Percentiles rank a stretch among this genome's conserved stretches.
Evolutionary conservation across 2,113 vertebrate genomes (phyloP).

Genomic region (Isurus oxyrinchus): DNA sequence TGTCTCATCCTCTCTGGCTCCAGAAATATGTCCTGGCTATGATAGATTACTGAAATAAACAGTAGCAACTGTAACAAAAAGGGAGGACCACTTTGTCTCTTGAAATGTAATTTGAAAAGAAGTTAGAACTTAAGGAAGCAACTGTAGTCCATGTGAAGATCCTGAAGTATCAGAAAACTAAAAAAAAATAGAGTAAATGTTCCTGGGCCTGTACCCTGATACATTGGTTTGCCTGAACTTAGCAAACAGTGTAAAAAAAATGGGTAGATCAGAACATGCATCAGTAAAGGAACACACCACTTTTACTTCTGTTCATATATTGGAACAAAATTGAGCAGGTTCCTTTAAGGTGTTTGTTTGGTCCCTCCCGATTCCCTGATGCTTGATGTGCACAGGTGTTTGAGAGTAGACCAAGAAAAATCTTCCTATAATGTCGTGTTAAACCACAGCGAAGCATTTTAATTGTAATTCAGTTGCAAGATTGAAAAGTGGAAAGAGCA

Average conservation of each 20-base stretch:
- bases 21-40: neutral
- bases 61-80: neutral
- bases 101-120: slow-evolving; percentile 14
- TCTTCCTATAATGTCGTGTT: neutral
- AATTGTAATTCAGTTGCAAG: neutral
- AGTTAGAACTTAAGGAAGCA: neutral
- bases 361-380: neutral
- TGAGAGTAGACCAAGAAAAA: neutral
- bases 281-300: neutral
- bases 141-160: neutral
- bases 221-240: neutral
- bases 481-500: neutral
- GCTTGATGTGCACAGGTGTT: neutral
- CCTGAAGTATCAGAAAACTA: neutral
- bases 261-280: no score
- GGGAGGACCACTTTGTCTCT: neutral
- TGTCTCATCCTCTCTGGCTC: neutral
- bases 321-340: neutral
- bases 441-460: neutral
- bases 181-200: neutral
- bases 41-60: neutral
- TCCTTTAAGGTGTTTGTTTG: neutral
- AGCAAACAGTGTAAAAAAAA: neutral
- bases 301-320: neutral
- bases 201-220: neutral